A percentile compares a stretch with the other conserved stretches of the same genome.
phyloP scores from a whole-genome alignment of 2,888 invertebrate genomes.

The Catocala fraxini region DNA sequence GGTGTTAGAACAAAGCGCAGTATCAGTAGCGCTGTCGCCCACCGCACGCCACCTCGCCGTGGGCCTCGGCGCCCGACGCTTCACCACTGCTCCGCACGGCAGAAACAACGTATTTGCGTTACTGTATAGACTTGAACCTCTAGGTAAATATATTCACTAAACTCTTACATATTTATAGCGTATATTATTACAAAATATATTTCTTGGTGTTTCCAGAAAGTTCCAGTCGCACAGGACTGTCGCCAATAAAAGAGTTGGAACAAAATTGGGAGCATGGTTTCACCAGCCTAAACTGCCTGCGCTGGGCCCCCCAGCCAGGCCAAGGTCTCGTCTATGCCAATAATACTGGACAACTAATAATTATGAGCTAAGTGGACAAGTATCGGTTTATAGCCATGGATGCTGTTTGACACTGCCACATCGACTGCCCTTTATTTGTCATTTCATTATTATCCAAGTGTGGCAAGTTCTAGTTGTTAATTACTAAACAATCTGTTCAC shows the following conservation, averaged over 20 bases:
- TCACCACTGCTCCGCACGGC: constrained; percentile 87
- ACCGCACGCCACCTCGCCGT: constrained; percentile 93
- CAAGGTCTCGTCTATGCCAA: constrained; percentile 95
- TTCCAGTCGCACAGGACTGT: constrained; percentile 74
- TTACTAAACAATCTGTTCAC: constrained; percentile 25
- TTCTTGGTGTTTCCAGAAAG: constrained; percentile 63
- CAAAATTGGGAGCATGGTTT: constrained; percentile 89
- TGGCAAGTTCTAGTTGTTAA: constrained; percentile 38
- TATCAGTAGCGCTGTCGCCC: constrained; percentile 95
- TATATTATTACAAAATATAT: background rate
- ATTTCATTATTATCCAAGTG: constrained; percentile 30
- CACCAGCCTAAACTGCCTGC: constrained; percentile 93
- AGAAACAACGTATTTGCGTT: constrained; percentile 82
- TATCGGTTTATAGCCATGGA: constrained; percentile 24
- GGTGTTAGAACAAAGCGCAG: constrained; percentile 92
- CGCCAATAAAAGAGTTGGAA: constrained; percentile 89
- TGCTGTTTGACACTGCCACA: constrained; percentile 38
- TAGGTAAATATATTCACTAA: constrained; percentile 56
- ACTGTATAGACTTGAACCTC: constrained; percentile 76
- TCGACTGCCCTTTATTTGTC: constrained; percentile 23
- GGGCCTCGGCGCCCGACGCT: constrained; percentile 91
- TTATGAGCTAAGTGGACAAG: constrained; percentile 86
- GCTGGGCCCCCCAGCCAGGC: constrained; percentile 94
- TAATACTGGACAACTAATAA: constrained; percentile 93
- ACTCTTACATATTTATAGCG: background rate